Evolutionary conservation across 1,140 invertebrate genomes (phyloP), one percentile per base, ranked within the genome.

Genomic region (Steinernema feltiae): DNA sequence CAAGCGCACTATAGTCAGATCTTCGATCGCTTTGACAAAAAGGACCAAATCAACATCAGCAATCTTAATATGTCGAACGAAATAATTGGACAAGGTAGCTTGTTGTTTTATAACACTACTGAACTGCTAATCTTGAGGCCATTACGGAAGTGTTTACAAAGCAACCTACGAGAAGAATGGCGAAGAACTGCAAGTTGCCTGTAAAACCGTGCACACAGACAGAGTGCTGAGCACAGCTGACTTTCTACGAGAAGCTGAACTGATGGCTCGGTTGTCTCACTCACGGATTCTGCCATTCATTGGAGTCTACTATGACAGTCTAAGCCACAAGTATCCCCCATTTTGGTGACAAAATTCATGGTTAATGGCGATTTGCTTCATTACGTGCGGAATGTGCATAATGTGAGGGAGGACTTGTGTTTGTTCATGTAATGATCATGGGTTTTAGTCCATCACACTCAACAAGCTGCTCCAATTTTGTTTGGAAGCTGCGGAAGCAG

Each of bases 401-500:
- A 21, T 7, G 53, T 63, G 24, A 27, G 53, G 7, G 24, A 7
- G 15, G 53, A 3, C 24, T 27, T 15, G 53, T 63, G 53, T n/a
- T 7, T 3, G 7, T 21, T 63, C 24, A 63, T 12, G 24, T 15
- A 41, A 41, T 18, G 35, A 7, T 27, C 24, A 3, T 3, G 24
- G 12, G 24, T 27, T 63, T 63, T 63, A 63, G 53, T 3, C 24
- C 7, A 63, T 63, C 7, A 63, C 53, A 21, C 53, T 63, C 12
- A 63, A 63, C 3, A 3, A 63, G 24, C 53, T 63, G 12, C 53
- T 63, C 12, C 7, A 63, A 7, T 63, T 63, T 63, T 63, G 53
- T 27, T 21, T 92, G 72, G 94, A 97, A 89, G 93, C 93, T 0
- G 93, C 94, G n/a, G 92, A 92, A 78, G 95, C 93, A 80, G 97